Evolutionary conservation across 1,140 invertebrate species (phyloP).

Genomic region (Diuraphis noxia): DNA sequence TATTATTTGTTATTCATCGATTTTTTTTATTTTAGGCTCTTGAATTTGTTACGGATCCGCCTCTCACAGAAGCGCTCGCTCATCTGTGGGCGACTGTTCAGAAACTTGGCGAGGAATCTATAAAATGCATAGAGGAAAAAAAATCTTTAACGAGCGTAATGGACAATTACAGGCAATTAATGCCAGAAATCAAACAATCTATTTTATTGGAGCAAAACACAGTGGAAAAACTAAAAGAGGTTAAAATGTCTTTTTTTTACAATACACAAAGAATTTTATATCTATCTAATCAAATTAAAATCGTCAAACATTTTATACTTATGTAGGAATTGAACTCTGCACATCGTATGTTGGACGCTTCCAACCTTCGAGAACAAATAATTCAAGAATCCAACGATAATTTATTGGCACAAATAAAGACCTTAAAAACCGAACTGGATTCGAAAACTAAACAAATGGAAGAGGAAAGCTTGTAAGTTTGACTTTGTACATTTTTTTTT

Average conservation of each 20-base stretch:
- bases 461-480: constrained; percentile 44
- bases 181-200: constrained; percentile 44
- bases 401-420: constrained; percentile 44
- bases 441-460: constrained; percentile 44
- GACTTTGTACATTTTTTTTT: not conserved
- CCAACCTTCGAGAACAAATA: constrained; percentile 28
- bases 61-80: constrained; percentile 24
- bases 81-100: constrained; percentile 25
- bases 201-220: constrained; percentile 15
- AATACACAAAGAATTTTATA: not conserved
- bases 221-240: constrained; percentile 22
- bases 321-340: constrained; percentile 13
- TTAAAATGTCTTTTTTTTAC: not conserved
- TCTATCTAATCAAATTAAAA: no score
- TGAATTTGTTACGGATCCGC: not conserved
- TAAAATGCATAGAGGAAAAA: constrained; percentile 13
- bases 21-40: constrained; percentile 32
- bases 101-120: not conserved
- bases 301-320: not conserved
- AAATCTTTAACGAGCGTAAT: not conserved
- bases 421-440: constrained; percentile 32
- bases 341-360: constrained; percentile 30
- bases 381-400: constrained; percentile 50
- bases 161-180: constrained; percentile 33
- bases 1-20: not conserved